Evolutionary conservation across 2,888 invertebrate genomes (phyloP).

Genomic region (Crossocerus cetratus): DNA sequence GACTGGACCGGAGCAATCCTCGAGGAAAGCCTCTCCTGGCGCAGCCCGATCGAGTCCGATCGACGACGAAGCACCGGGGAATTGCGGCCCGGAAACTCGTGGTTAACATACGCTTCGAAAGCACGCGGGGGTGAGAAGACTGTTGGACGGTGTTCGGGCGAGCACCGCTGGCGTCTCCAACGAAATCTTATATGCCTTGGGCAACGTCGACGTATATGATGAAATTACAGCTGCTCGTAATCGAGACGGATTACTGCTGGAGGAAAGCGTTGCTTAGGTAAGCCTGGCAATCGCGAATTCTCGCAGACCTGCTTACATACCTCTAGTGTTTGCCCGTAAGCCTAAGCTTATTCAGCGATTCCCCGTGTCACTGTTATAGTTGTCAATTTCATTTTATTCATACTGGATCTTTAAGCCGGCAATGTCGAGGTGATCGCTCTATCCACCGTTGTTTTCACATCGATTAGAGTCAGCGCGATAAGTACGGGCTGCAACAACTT

Average conservation of each 20-base stretch:
- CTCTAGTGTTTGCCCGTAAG: conserved; percentile 24
- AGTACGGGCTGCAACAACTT: too few species aligned
- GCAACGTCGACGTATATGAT: conserved; percentile 69
- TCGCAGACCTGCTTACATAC: conserved; percentile 33
- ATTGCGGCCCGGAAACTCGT: conserved; percentile 42
- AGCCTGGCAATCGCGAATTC: conserved; percentile 40
- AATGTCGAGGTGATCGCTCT: neutral
- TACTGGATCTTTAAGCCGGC: neutral
- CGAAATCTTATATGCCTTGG: conserved; percentile 51
- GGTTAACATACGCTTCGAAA: conserved; percentile 24
- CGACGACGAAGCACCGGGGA: conserved; percentile 51
- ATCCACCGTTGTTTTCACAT: neutral
- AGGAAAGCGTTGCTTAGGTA: conserved; percentile 73
- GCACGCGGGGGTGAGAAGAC: conserved; percentile 15
- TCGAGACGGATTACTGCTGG: conserved; percentile 74
- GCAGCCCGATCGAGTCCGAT: neutral
- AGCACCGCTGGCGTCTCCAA: conserved; percentile 23
- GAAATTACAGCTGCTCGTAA: conserved; percentile 74
- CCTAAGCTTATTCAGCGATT: conserved; percentile 31
- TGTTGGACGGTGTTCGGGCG: conserved; percentile 21
- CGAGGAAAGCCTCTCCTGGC: neutral
- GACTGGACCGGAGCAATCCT: too few species aligned
- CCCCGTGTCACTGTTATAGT: conserved; percentile 5
- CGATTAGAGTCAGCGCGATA: neutral
- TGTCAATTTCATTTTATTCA: conserved; percentile 2